phyloP scores from a whole-genome alignment of 2,888 invertebrate genomes.

The Nipponacmea schrenckii region DNA sequence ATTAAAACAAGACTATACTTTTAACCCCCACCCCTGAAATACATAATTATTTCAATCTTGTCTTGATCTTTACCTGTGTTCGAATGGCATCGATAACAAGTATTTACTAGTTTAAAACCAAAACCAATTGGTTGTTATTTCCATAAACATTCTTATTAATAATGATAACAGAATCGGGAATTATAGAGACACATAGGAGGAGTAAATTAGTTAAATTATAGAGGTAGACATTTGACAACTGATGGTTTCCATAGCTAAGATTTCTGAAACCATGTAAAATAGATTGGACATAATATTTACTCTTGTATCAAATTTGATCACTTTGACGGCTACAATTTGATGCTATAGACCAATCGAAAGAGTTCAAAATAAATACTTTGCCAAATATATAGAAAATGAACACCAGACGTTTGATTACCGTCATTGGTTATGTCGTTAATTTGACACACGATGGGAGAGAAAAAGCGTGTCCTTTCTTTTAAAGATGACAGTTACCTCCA shows the following conservation, averaged over 20 bases:
- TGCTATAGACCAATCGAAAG: not conserved
- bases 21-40: too few species aligned
- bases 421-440: not conserved
- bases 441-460: not conserved
- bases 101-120: too few species aligned
- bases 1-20: too few species aligned
- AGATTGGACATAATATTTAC: conserved; percentile 4
- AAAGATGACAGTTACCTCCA: too few species aligned
- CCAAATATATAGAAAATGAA: not conserved
- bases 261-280: conserved; percentile 9
- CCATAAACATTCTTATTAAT: too few species aligned
- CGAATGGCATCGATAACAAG: too few species aligned
- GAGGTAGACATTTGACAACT: conserved; percentile 20
- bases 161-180: too few species aligned
- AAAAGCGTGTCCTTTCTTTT: too few species aligned
- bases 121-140: too few species aligned
- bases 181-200: too few species aligned
- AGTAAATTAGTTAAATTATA: conserved; percentile 23
- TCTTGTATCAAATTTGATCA: conserved; percentile 1
- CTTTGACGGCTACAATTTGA: not conserved
- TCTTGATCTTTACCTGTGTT: too few species aligned
- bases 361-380: not conserved
- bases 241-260: conserved; percentile 13
- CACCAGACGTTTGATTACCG: not conserved
- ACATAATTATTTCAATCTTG: too few species aligned